Percentiles rank a stretch among this genome's conserved stretches.
phyloP scores from a whole-genome alignment of 2,113 vertebrate genomes.

The Brachyistius frenatus region DNA sequence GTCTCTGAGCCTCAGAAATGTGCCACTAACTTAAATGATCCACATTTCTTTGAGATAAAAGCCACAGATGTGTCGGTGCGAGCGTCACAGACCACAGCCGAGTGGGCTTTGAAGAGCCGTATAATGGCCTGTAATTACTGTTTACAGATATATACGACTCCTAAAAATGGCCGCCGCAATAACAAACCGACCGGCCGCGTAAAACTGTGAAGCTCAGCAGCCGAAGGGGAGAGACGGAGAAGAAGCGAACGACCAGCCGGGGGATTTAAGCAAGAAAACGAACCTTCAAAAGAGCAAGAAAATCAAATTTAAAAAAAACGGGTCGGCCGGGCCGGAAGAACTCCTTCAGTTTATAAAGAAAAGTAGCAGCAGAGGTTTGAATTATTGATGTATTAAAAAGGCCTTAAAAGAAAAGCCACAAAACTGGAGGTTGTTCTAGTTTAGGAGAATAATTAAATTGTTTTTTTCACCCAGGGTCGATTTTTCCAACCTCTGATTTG shows the following conservation, averaged over 20 bases:
- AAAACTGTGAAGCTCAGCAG: background rate
- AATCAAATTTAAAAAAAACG: background rate
- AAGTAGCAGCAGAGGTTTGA: background rate
- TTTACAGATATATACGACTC: slow-evolving; percentile 1
- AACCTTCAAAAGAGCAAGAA: background rate
- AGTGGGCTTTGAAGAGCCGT: slow-evolving; percentile 25
- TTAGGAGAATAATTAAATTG: background rate
- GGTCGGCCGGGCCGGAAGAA: too few relatives aligned
- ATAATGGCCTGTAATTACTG: slow-evolving; percentile 53
- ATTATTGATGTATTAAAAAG: background rate
- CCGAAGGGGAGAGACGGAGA: background rate
- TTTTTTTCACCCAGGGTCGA: background rate
- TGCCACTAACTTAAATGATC: slow-evolving; percentile 31
- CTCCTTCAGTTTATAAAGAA: background rate
- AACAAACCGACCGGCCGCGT: background rate
- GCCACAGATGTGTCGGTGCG: slow-evolving; percentile 18
- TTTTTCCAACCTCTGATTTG: background rate
- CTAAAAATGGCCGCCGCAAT: slow-evolving; percentile 41
- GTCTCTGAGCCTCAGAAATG: slow-evolving; percentile 13
- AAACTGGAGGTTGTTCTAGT: background rate
- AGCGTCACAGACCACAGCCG: slow-evolving; percentile 4
- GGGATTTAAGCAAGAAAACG: background rate
- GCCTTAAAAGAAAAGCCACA: background rate
- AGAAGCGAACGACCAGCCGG: background rate
- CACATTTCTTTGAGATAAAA: slow-evolving; percentile 38